Percentiles rank a stretch among this genome's conserved stretches.
Conservation (phyloP, 2,888 invertebrate genomes). For the Allacma fusca region DNA sequence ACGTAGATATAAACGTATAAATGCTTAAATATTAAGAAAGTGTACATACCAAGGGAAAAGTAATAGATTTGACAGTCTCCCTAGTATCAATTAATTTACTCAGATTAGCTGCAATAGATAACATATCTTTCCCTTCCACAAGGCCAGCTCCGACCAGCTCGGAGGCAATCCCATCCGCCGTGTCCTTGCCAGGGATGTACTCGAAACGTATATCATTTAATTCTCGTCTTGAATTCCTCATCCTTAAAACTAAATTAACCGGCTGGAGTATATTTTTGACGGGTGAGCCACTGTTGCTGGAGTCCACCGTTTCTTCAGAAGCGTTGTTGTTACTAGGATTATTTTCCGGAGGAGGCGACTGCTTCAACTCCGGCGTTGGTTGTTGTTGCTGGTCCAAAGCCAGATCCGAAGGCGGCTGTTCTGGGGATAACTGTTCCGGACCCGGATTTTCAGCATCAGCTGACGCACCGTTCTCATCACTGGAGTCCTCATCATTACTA, state of each 20-base stretch:
- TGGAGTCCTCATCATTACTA: slow-evolving; percentile 84
- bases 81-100: slow-evolving; percentile 87
- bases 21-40: background rate
- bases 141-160: slow-evolving; percentile 95
- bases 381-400: background rate
- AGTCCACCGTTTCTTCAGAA: slow-evolving; percentile 50
- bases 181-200: slow-evolving; percentile 87
- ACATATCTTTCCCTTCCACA: slow-evolving; percentile 89
- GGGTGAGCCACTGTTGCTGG: slow-evolving; percentile 8
- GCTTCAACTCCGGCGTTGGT: slow-evolving; percentile 21
- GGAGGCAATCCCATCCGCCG: slow-evolving; percentile 89
- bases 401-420: too few relatives aligned
- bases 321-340: background rate
- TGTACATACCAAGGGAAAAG: slow-evolving; percentile 81
- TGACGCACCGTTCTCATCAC: slow-evolving; percentile 13
- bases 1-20: background rate
- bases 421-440: background rate
- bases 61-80: slow-evolving; percentile 68
- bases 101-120: slow-evolving; percentile 90
- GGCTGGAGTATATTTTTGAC: slow-evolving; percentile 62
- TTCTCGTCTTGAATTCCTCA: slow-evolving; percentile 89
- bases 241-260: slow-evolving; percentile 86
- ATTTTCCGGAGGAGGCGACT: slow-evolving; percentile 32
- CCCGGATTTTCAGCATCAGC: background rate
- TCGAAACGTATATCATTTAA: slow-evolving; percentile 98